Base-by-base conservation (phyloP, 2,113 vertebrate genomes). In the Papio anubis region DNA sequence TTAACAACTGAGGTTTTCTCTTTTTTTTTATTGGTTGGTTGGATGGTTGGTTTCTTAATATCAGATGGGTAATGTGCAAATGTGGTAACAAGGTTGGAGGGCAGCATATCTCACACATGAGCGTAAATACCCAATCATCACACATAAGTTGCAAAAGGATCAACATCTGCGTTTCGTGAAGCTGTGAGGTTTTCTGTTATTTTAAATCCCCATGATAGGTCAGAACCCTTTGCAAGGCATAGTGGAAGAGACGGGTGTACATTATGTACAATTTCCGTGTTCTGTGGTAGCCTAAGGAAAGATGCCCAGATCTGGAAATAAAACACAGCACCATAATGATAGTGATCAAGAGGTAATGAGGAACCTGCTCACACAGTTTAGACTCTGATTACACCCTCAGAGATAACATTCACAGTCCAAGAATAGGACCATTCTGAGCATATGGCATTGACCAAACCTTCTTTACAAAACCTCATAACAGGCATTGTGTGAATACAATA, bases 291-390 rank as follows among this genome's bases (percentile, higher is more conserved):
- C 32, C 59, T 81, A 81, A 93, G 76, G 17, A 85, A 97, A 30
- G 38, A 40, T 84, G 8, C 23, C 25, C 52, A 43, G 45, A 48
- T 21, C 76, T 85, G 30, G 35, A 91, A 94, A 97, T 66, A 82
- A 93, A 68, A 10, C 50, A 61, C 40, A 91, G n/a, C 17, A 43
- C 40, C 7, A 27, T 52, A 82, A 95, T 38, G 43, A 81, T 40
- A 61, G 40, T 85, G 75, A 97, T 91, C 59, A 40, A 93, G 55
- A 70, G 40, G 32, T 92, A 97, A 97, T 55, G 91, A 92, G 73
- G 92, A 68, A 79, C 79, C 78, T 97, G 35, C 88, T 97, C 79
- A 79, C 73, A 89, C 35, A 61, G 20, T 48, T 83, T 76, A 96
- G 68, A 50, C 18, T 50, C 23, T 13, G 32, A 86, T 14, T 0